Conservation (phyloP, 2,888 invertebrate genomes). For the Gibbula magus region DNA sequence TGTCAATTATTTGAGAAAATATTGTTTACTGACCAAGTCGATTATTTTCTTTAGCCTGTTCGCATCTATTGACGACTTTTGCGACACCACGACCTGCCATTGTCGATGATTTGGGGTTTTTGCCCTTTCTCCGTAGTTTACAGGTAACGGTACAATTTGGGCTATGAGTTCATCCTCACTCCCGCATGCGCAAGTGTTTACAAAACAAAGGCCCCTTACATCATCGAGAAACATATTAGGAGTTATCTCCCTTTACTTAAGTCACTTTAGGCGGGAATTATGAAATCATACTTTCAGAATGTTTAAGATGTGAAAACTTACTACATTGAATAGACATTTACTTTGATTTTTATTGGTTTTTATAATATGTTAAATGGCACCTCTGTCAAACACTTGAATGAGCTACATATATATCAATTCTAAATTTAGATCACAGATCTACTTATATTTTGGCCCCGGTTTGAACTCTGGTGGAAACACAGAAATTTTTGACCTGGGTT, state of each 20-base stretch:
- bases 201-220: conserved; percentile 14
- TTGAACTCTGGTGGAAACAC: no score
- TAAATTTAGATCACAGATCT: no score
- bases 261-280: background rate
- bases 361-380: no score
- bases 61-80: conserved; percentile 58
- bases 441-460: no score
- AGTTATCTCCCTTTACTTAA: conserved; percentile 6
- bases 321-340: no score
- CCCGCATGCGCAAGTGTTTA: conserved; percentile 17
- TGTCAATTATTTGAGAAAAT: background rate
- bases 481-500: no score
- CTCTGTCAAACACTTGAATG: no score
- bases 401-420: no score
- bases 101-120: background rate
- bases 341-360: no score
- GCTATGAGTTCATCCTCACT: background rate
- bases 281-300: no score
- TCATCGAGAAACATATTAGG: background rate
- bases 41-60: conserved; percentile 60
- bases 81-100: conserved; percentile 62
- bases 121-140: background rate
- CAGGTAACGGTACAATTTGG: background rate
- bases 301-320: no score
- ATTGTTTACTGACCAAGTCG: conserved; percentile 47